These are phyloP conservation scores for Poeciliopsis gracilis DNA, from an alignment of 2,797 vertebrate genomes.

Conservation along the genomic window DNA sequence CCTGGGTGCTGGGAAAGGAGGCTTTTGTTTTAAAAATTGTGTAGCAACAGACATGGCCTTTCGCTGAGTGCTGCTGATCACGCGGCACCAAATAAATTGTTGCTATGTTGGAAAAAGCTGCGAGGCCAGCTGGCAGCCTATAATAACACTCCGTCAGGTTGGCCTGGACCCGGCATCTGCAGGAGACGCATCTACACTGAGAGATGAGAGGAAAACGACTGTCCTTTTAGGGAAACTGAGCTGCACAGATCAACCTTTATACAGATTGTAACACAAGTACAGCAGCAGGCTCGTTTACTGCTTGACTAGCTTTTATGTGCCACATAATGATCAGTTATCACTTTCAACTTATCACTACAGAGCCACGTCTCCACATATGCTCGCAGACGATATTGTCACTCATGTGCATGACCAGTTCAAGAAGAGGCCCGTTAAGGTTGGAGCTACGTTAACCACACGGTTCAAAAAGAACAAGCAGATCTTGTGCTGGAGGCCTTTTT, in stretches of 20 bases:
- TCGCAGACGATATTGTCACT: slow-evolving; percentile 55
- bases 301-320: slow-evolving; percentile 19
- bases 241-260: slow-evolving; percentile 3
- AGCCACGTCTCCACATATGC: neutral
- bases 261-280: slow-evolving; percentile 7
- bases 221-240: neutral
- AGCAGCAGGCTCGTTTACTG: slow-evolving; percentile 21
- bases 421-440: slow-evolving; percentile 13
- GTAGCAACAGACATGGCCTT: slow-evolving; percentile 13
- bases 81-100: slow-evolving; percentile 31
- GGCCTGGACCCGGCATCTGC: slow-evolving; percentile 4
- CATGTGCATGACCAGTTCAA: slow-evolving; percentile 54
- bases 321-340: slow-evolving; percentile 16
- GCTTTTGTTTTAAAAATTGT: slow-evolving; percentile 7
- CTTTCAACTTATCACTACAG: slow-evolving; percentile 5
- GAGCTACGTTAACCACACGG: slow-evolving; percentile 14
- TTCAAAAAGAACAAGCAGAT: slow-evolving; percentile 63
- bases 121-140: slow-evolving; percentile 39
- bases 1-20: neutral
- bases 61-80: slow-evolving; percentile 12
- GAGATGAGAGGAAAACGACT: slow-evolving; percentile 20
- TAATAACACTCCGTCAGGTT: slow-evolving; percentile 25
- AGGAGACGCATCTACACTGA: slow-evolving; percentile 9
- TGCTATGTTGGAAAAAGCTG: slow-evolving; percentile 51
- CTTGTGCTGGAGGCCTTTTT: slow-evolving; percentile 58